phyloP scores from a whole-genome alignment of 2,888 invertebrate species.

The Monochamus alternatus region DNA sequence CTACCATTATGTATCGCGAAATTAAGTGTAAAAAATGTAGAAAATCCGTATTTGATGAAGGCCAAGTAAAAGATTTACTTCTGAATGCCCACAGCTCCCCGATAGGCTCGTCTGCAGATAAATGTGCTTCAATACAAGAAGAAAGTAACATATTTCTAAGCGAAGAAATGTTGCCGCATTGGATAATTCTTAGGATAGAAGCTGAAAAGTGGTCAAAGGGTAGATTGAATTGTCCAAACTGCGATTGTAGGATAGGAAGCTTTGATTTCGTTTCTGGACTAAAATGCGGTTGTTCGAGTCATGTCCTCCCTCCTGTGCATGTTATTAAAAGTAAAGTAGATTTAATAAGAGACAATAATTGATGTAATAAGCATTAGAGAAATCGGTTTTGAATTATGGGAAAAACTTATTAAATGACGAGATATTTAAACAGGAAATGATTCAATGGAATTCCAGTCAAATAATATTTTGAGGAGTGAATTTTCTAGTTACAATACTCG shows the following conservation, averaged over 20 bases:
- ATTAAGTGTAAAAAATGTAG: constrained; percentile 67
- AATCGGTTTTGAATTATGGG: too few species aligned
- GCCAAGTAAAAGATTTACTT: constrained; percentile 52
- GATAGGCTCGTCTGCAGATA: constrained; percentile 39
- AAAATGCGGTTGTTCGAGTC: constrained; percentile 76
- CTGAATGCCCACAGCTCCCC: constrained; percentile 61
- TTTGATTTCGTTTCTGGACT: constrained; percentile 79
- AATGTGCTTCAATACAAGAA: constrained; percentile 55
- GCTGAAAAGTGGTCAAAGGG: constrained; percentile 78
- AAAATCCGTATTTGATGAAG: constrained; percentile 57
- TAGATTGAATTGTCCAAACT: constrained; percentile 77
- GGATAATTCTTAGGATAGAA: constrained; percentile 74
- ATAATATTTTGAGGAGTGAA: too few species aligned
- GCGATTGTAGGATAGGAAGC: constrained; percentile 77
- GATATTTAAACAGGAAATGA: too few species aligned
- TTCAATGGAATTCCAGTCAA: too few species aligned
- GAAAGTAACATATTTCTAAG: constrained; percentile 71
- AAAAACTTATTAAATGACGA: too few species aligned
- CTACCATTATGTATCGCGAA: constrained; percentile 42
- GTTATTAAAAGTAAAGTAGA: constrained; percentile 79
- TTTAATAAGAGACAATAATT: constrained; percentile 54
- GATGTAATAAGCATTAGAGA: not conserved
- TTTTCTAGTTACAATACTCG: too few species aligned
- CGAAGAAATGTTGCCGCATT: constrained; percentile 75
- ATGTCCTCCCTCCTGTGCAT: constrained; percentile 76